Conservation (phyloP, 2,797 vertebrate genomes). For the Sardinella longiceps region DNA sequence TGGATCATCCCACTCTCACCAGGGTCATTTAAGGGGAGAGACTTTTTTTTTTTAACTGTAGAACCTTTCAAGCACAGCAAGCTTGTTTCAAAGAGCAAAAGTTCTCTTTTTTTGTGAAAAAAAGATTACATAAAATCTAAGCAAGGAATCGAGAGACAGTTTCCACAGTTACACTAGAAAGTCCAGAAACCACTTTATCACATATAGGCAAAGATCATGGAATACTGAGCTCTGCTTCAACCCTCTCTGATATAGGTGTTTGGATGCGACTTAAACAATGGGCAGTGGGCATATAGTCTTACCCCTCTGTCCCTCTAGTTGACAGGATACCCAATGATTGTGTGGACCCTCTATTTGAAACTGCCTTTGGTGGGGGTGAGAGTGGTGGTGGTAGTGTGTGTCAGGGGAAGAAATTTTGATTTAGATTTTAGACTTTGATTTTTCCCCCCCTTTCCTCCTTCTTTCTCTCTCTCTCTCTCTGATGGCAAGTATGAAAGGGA, state of each 20-base stretch:
- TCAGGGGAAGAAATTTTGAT: neutral
- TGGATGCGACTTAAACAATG: neutral
- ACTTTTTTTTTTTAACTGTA: neutral
- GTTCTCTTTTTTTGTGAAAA: no score
- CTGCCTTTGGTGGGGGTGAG: constrained; percentile 75
- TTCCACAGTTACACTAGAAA: neutral
- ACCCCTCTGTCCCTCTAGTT: constrained; percentile 49
- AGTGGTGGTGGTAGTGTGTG: constrained; percentile 47
- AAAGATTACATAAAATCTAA: neutral
- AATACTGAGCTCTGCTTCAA: no score
- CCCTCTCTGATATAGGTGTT: neutral
- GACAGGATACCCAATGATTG: constrained; percentile 76
- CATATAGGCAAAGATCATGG: no score
- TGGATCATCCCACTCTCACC: neutral
- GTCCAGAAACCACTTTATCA: neutral
- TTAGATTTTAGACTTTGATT: constrained; percentile 88
- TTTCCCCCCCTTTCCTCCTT: constrained; percentile 44
- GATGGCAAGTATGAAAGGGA: constrained; percentile 97
- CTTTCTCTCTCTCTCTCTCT: constrained; percentile 79
- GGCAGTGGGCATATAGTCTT: constrained; percentile 15
- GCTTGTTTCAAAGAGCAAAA: neutral
- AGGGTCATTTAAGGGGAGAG: neutral
- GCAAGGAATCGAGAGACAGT: neutral
- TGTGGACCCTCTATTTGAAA: constrained; percentile 86
- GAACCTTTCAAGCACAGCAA: neutral